Evolutionary conservation across 2,888 invertebrate species (phyloP).

Genomic region (Temnothorax unifasciatus): DNA sequence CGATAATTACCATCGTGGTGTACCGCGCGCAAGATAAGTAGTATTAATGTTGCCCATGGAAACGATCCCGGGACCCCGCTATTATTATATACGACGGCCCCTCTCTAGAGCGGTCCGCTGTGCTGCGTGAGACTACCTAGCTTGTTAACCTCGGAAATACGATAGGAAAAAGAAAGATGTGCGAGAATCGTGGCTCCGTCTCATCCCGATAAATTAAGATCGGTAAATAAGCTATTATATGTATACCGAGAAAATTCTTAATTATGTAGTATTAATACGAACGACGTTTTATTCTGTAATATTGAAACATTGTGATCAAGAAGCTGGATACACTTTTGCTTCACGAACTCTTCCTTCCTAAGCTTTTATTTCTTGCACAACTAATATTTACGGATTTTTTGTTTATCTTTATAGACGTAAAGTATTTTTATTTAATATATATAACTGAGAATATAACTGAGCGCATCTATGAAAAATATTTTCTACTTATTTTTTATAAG

Average conservation of each 20-base stretch:
- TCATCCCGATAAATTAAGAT: conserved; percentile 45
- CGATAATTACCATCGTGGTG: conserved; percentile 77
- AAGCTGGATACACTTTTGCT: neutral
- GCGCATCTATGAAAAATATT: neutral
- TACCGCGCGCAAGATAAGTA: conserved; percentile 74
- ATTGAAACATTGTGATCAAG: neutral
- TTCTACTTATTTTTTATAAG: neutral
- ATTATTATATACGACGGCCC: conserved; percentile 73
- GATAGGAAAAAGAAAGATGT: conserved; percentile 29
- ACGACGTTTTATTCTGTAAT: neutral
- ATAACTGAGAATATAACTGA: no score
- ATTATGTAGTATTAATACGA: conserved; percentile 12
- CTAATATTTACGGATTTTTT: neutral
- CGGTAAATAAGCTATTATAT: conserved; percentile 47
- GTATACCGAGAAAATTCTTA: neutral
- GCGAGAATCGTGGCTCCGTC: conserved; percentile 15
- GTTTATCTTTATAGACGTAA: neutral
- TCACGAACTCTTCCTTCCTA: neutral
- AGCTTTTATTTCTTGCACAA: neutral
- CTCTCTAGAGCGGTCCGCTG: conserved; percentile 17
- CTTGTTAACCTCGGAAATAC: conserved; percentile 53
- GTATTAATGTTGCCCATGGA: conserved; percentile 74
- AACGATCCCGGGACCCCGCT: conserved; percentile 69
- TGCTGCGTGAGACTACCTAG: conserved; percentile 53
- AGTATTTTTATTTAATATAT: neutral